These are phyloP conservation scores for Euspilapteryx auroguttella DNA, from an alignment of 2,888 invertebrate species.

Conservation along the genomic window DNA sequence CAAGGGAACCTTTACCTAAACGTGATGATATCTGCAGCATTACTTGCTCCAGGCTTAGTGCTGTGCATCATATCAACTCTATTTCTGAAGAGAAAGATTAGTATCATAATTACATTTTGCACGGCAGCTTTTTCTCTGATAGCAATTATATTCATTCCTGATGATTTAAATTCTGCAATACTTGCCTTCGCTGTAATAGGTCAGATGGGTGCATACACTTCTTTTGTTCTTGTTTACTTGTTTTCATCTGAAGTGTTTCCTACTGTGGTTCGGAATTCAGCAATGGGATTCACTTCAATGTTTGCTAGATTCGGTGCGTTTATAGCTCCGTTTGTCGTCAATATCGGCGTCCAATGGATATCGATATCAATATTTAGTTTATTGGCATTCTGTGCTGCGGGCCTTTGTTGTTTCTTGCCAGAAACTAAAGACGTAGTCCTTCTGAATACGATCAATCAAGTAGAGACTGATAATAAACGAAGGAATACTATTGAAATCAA, in stretches of 20 bases:
- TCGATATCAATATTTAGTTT: constrained; percentile 35
- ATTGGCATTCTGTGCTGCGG: constrained; percentile 27
- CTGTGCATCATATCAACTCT: constrained; percentile 26
- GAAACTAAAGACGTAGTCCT: constrained; percentile 40
- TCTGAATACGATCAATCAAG: constrained; percentile 33
- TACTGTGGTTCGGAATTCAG: constrained; percentile 76
- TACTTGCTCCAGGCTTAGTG: constrained; percentile 24
- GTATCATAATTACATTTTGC: constrained; percentile 24
- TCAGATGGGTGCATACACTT: constrained; percentile 71
- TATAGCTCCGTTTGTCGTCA: constrained; percentile 68
- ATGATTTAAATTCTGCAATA: constrained; percentile 28
- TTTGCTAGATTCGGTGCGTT: constrained; percentile 71
- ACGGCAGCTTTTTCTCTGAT: constrained; percentile 27
- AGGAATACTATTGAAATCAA: too few relatives aligned
- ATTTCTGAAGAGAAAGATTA: constrained; percentile 27
- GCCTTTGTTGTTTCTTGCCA: constrained; percentile 32
- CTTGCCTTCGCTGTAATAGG: constrained; percentile 73
- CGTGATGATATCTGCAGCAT: constrained; percentile 69
- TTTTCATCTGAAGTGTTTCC: constrained; percentile 81
- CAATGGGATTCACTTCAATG: constrained; percentile 73
- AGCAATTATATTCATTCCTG: constrained; percentile 31
- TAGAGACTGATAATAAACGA: too few relatives aligned
- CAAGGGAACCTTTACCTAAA: constrained; percentile 80
- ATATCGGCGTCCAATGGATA: constrained; percentile 39
- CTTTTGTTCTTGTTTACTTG: constrained; percentile 69